Base-by-base conservation (phyloP, 37 sponge, comb jelly and placozoan genomes). In the Bolinopsis microptera region DNA sequence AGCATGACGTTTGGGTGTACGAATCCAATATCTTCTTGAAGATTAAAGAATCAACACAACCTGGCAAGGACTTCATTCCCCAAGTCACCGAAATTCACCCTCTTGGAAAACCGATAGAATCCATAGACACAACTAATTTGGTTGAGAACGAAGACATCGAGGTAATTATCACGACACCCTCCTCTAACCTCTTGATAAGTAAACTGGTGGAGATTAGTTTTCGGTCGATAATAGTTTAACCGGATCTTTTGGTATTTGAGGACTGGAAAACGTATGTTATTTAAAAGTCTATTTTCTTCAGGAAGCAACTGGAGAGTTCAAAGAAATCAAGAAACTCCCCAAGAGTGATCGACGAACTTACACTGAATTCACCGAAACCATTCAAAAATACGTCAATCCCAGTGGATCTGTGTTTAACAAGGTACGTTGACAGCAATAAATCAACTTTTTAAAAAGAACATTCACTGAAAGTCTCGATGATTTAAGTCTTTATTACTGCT, bases 1-100 rank as follows among this genome's bases (percentile, higher is more conserved):
- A 70, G 74, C 74, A 70, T n/a, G 21, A 70, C 26, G 74, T 70
- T 24, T 70, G 74, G 74, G 74, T 70, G 74, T 80, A 80, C 82
- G 82, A 80, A 37, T 35, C 37, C 32, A 36, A 80, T 22, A 33
- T 80, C 31, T 80, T 80, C 82, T 37, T 80, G 22, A 13, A 21
- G 22, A 30, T 80, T 1, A 80, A 80, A 34, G 31, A 24, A 13
- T 18, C 22, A 31, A 30, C 82, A 21, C 2, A 31, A 35, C 9
- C 9, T 8, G 33, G 38, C 8, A 37, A 33, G 1, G 82, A 80
- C 38, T 80, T 33, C 38, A 34, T 3, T 3, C 82, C 82, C 2
- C 82, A 35, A 13, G 38, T 80, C 82, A 80, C 82, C 38, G 37
- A 31, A 21, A 80, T 80, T 34, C 82, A 22, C 5, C 82, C 82